These are phyloP conservation scores for Sisor rabdophorus DNA, from an alignment of 2,113 vertebrate species.

Conservation along the genomic window DNA sequence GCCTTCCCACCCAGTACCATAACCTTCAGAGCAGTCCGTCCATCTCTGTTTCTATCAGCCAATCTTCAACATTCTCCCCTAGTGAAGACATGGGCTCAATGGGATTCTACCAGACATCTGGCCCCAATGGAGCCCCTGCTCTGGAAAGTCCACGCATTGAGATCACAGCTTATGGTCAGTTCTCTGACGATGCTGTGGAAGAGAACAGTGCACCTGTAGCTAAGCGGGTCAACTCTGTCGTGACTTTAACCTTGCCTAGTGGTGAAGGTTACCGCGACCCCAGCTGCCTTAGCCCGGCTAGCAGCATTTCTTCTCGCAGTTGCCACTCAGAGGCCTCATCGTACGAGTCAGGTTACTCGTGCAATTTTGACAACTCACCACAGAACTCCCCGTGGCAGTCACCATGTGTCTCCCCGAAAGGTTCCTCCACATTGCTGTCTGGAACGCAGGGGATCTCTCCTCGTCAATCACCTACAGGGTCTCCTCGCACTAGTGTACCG, in stretches of 20 bases:
- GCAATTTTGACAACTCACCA: slow-evolving; percentile 84
- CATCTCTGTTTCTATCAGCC: slow-evolving; percentile 76
- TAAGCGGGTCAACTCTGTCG: slow-evolving; percentile 80
- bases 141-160: slow-evolving; percentile 96
- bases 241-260: slow-evolving; percentile 84
- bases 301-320: slow-evolving; percentile 94
- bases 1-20: slow-evolving; percentile 81
- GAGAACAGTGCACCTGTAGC: slow-evolving; percentile 69
- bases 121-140: slow-evolving; percentile 80
- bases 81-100: slow-evolving; percentile 71
- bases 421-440: slow-evolving; percentile 69
- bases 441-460: slow-evolving; percentile 79
- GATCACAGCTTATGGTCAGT: slow-evolving; percentile 90
- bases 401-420: slow-evolving; percentile 89
- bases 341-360: slow-evolving; percentile 90
- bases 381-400: slow-evolving; percentile 97
- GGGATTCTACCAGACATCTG: slow-evolving; percentile 74
- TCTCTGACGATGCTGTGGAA: slow-evolving; percentile 81
- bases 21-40: slow-evolving; percentile 80
- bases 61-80: slow-evolving; percentile 74
- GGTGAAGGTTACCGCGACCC: slow-evolving; percentile 90
- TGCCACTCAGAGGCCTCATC: slow-evolving; percentile 94
- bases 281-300: slow-evolving; percentile 90
- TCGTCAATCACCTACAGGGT: slow-evolving; percentile 79
- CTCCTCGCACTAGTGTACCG: slow-evolving; percentile 78